Conservation (phyloP, 2,888 invertebrate species). For the Abscondita cerata region DNA sequence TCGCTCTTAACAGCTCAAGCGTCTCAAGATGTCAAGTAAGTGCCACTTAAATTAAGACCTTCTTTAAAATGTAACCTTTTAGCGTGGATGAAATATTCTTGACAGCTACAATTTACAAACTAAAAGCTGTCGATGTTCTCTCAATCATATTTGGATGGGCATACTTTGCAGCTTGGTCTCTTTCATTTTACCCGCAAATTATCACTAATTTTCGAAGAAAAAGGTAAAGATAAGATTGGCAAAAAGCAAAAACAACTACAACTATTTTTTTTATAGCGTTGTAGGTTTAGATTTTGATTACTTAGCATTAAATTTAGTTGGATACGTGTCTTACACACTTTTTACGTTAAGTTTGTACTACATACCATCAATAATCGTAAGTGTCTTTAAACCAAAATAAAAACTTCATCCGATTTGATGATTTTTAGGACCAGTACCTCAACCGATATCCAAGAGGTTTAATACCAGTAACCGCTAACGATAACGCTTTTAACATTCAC, state of each 20-base stretch:
- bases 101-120: slow-evolving; percentile 75
- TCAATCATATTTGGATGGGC: slow-evolving; percentile 90
- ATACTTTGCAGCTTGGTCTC: slow-evolving; percentile 95
- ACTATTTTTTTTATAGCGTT: slow-evolving; percentile 77
- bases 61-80: slow-evolving; percentile 47
- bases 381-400: slow-evolving; percentile 18
- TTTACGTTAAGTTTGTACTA: slow-evolving; percentile 93
- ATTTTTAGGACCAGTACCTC: slow-evolving; percentile 79
- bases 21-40: neutral
- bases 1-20: neutral
- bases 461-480: slow-evolving; percentile 94
- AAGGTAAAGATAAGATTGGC: slow-evolving; percentile 60
- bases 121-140: slow-evolving; percentile 68
- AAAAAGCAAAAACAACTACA: no score
- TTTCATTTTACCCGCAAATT: slow-evolving; percentile 96
- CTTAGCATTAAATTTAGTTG: slow-evolving; percentile 87
- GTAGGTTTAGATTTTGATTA: slow-evolving; percentile 97
- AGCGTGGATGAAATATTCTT: slow-evolving; percentile 73
- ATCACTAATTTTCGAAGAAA: slow-evolving; percentile 84
- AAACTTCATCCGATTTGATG: neutral
- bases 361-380: slow-evolving; percentile 79
- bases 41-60: neutral
- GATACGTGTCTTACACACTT: slow-evolving; percentile 88
- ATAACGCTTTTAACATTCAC: slow-evolving; percentile 95
- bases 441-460: slow-evolving; percentile 81